Base-by-base conservation (phyloP, 1,140 invertebrate genomes). In the Heliothis subflexa region DNA sequence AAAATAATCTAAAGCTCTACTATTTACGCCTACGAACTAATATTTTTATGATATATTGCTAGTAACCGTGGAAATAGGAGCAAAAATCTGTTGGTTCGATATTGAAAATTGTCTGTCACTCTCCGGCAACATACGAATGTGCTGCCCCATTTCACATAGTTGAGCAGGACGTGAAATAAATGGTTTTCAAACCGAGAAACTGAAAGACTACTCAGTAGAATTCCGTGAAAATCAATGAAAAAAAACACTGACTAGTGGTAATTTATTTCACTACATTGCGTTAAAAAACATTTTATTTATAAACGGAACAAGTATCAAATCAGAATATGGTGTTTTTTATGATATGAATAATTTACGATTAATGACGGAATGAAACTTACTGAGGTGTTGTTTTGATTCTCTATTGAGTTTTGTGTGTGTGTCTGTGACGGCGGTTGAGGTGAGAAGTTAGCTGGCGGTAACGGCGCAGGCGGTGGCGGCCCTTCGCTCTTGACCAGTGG, bases 371-470 rank as follows among this genome's bases (percentile, higher is more conserved):
- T 50, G 7, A 47, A 64, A 95, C 94, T 95, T 89, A 95, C 95
- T 88, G 95, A 91, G 86, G 86, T 95, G 80, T 92, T 94, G 84
- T 95, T 95, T 87, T 94, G 94, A 83, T 93, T 95, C 83, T 95
- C 93, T 88, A 94, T 89, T 21, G 92, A 90, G 74, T 94, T 95
- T 66, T 89, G 91, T 70, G 90, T 88, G 73, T 91, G 93, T 66
- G 88, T 82, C 77, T 93, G 90, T 85, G 86, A 84, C 72, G 89
- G 85, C 78, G 91, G 90, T 82, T 94, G 94, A 66, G 93, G 93
- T 84, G 94, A 95, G 89, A 95, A 94, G 72, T 91, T 93, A 72
- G 86, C 91, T 70, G 93, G 93, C 66, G 90, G 95, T 40, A 94
- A 87, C 18, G 91, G 92, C 77, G 80, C 94, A 85, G 88, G 94